Base-by-base conservation (phyloP, 1,140 invertebrate genomes). In the Drosophila asahinai region DNA sequence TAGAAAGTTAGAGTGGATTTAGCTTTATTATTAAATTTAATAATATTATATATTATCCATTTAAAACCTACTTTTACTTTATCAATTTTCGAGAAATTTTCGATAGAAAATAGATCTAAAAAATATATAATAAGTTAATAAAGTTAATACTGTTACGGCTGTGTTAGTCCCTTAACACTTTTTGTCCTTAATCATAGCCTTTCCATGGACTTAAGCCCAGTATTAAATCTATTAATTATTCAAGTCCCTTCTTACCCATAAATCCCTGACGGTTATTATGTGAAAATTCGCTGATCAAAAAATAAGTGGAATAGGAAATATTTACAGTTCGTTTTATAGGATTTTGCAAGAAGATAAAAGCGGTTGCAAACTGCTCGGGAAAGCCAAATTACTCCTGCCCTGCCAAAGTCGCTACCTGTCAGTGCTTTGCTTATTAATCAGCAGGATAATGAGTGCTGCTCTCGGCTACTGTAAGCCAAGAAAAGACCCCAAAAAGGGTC, bases 391-490 rank as follows among this genome's bases (percentile, higher is more conserved):
- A 17, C 27, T 27, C 9, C 12, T n/a, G 8, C 14, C 11, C 17
- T 38, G 48, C 5, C 54, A 51, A 22, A 22, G 30, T 9, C 15
- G 33, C 25, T 17, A 48, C 62, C 54, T 67, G 15, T 43, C 42
- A 38, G 45, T 54, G 25, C 30, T 63, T 42, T 76, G 61, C 72
- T 65, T 54, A 58, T 67, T 77, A 77, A 77, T 77, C 74, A 77
- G 54, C 73, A 67, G 73, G 54, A 67, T 77, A 77, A 77, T 77
- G 73, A 77, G 61, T 27, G 17, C 40, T 22, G 19, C 19, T 19
- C 64, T 63, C 47, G 11, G 2, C 5, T 17, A n/a, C 12, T n/a
- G 14, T 40, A 17, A 45, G 59, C 14, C 42, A 59, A 48, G 30
- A 45, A 54, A 45, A 22, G 61, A 43, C 19, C 36, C 33, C 36